Base-by-base conservation (phyloP, 1,140 invertebrate genomes). In the Scaptomyza pallida region DNA sequence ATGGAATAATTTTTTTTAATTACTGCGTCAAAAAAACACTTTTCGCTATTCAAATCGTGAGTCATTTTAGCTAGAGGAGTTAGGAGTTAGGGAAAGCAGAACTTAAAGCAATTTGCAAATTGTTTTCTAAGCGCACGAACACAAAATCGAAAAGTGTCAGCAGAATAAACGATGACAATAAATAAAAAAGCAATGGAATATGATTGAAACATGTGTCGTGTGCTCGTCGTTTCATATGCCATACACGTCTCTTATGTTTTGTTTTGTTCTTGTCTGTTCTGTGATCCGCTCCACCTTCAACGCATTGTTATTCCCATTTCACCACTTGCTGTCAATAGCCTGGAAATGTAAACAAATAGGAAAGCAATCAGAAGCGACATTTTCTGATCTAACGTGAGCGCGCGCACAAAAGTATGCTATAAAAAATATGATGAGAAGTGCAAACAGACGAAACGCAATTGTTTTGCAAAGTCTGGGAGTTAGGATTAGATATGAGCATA, bases 171-270 rank as follows among this genome's bases (percentile, higher is more conserved):
- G 81, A 82, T 85, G 81, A 85, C 81, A 86, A 85, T 85, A 85
- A 85, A 85, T 85, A 85, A 85, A 86, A 26, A 85, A n/a, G n/a
- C n/a, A n/a, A 85, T 85, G 82, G 81, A 81, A 88, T 86, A 85
- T 85, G 81, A 85, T 85, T 85, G 81, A 85, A 85, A 85, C 82
- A 85, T 85, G 81, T 85, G 81, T 86, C 68, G 69, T 75, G 74
- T 67, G 55, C 47, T 54, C 52, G 55, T 76, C 70, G 78, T 73
- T 85, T 86, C 69, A 86, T 78, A 85, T 85, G 81, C 81, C 77
- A 50, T 68, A 68, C 81, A 85, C 81, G 81, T 85, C 43, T 68
- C 23, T 43, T 26, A 23, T 51, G n/a, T n/a, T n/a, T n/a, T n/a
- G n/a, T 45, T 10, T 16, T 26, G 15, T 35, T 48, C 55, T 35